These are phyloP conservation scores for Laterallus jamaicensis DNA, from an alignment of 2,113 vertebrate genomes.

Conservation along the genomic window DNA sequence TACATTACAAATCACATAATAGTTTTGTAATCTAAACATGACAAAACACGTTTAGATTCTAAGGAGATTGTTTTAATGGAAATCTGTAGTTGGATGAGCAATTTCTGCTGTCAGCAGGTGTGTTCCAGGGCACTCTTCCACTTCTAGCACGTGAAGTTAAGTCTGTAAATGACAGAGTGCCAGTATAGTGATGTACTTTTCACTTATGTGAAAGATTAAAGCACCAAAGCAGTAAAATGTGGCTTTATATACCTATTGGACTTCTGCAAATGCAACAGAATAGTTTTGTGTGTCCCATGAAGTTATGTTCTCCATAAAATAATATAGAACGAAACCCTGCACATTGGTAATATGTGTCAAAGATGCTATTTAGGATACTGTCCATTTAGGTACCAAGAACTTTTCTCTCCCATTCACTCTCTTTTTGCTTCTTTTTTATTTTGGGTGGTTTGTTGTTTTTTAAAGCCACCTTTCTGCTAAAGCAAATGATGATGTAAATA, in stretches of 20 bases:
- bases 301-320: neutral
- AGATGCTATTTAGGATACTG: neutral
- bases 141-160: neutral
- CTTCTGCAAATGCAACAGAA: neutral
- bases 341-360: neutral
- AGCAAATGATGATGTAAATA: neutral
- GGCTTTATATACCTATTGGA: neutral
- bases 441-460: neutral
- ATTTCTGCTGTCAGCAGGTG: neutral
- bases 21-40: no score
- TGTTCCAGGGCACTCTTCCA: neutral
- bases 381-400: neutral
- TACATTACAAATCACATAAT: neutral
- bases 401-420: neutral
- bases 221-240: neutral
- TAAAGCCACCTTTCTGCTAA: neutral
- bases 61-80: neutral
- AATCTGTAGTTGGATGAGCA: neutral
- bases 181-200: neutral
- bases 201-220: neutral
- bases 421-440: neutral
- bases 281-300: neutral
- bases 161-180: neutral
- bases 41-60: neutral
- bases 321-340: neutral